Evolutionary conservation across 2,797 vertebrate species (phyloP), one percentile per base, ranked within the genome.

Genomic region (Gastrophryne carolinensis): DNA sequence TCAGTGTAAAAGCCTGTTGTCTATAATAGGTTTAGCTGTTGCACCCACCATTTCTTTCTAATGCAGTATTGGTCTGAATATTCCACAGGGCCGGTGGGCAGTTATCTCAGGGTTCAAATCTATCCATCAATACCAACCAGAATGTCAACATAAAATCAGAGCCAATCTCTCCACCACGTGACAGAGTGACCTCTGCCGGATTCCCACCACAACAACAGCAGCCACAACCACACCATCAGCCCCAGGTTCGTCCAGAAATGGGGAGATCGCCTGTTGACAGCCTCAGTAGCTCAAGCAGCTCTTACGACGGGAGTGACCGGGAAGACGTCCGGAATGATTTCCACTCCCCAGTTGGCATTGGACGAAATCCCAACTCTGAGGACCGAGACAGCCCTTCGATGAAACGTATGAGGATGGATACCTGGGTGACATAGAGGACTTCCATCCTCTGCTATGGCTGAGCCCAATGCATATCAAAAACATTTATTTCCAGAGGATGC

Each of bases 211-310:
- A 94, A 68, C 93, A 84, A 17, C 91, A 84, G 29, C 91, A 82
- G 26, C 91, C 84, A 1, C 84, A 52, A 63, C 91, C 86, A 3
- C 92, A 89, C 64, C 91, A 87, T 9, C 69, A 72, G 23, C 58
- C 62, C 47, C 92, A 88, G 47, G 82, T 87, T 27, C 92, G 96
- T 65, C 96, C 96, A 84, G 96, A 98, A 56, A 86, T 97, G 92
- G 97, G 96, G 70, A 95, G 96, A 81, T 98, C 97, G 1, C 96
- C 98, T 0, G 95, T 94, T 11, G 96, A 99, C 93, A 98, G 97
- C 86, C 94, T 99, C 83, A 99, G 98, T 90, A 98, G 97, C 83
- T 99, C 97, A 23, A 98, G 97, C 90, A 98, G 97, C 88, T 98
- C 97, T 2, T 99, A 99, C 0, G 98, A 99, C 0, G 97, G 98